These are phyloP conservation scores for Siderastrea radians DNA, from an alignment of 92 coral and sea anemone species.

Conservation along the genomic window DNA sequence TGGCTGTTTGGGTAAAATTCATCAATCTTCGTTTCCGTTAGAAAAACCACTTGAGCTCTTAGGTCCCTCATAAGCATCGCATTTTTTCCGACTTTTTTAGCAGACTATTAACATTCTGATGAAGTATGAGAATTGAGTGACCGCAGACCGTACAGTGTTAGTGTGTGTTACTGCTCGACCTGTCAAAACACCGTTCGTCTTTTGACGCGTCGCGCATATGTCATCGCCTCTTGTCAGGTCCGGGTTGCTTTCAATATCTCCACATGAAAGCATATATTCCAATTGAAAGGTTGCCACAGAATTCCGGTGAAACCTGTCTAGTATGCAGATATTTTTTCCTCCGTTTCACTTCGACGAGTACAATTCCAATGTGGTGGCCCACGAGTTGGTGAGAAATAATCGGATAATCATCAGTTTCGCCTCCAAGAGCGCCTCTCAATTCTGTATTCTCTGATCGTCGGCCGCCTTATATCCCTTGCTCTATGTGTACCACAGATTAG, in stretches of 20 bases:
- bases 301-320: conserved; percentile 6
- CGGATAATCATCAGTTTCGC: neutral
- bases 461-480: neutral
- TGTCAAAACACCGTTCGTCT: neutral
- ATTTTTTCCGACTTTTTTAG: neutral
- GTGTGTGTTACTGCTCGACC: neutral
- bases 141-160: conserved; percentile 6
- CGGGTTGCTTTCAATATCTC: conserved; percentile 7
- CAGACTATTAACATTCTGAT: conserved; percentile 19
- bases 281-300: conserved; percentile 8
- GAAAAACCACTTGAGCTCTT: neutral
- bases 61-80: neutral
- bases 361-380: conserved; percentile 6
- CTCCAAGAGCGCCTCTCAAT: neutral
- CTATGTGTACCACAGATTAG: neutral
- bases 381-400: neutral
- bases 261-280: conserved; percentile 7
- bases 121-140: neutral
- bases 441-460: neutral
- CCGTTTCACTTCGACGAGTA: conserved; percentile 1
- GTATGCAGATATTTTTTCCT: conserved; percentile 9
- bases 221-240: neutral
- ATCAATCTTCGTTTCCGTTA: neutral
- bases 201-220: conserved; percentile 2
- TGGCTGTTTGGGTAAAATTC: neutral